Evolutionary conservation across 2,888 invertebrate genomes (phyloP).

Genomic region (Sphecodes monilicornis): DNA sequence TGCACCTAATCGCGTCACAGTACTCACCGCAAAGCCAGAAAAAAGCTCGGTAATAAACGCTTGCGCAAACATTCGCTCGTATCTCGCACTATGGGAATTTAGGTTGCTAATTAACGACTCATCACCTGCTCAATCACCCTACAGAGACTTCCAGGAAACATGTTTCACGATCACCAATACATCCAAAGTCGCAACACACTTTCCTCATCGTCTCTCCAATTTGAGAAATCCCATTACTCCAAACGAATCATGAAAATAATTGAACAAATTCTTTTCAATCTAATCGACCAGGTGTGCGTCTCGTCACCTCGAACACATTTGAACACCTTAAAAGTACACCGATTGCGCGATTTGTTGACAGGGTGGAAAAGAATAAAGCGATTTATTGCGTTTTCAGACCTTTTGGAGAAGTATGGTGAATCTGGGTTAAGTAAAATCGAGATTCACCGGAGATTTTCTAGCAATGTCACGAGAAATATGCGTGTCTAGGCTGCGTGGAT

Average conservation of each 20-base stretch:
- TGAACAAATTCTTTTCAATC: neutral
- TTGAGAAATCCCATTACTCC: neutral
- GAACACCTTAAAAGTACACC: neutral
- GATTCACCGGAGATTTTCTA: neutral
- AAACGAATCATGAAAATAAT: neutral
- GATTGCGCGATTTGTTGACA: neutral
- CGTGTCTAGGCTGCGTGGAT: neutral
- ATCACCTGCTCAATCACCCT: neutral
- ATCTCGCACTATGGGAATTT: neutral
- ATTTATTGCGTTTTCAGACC: neutral
- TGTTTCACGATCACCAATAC: neutral
- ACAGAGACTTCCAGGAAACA: neutral
- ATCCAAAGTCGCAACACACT: neutral
- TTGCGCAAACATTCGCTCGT: neutral
- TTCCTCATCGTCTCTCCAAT: neutral
- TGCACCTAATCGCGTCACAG: neutral
- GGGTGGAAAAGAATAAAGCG: neutral
- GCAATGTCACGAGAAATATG: constrained; percentile 1
- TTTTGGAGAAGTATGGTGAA: neutral
- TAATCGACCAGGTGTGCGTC: neutral
- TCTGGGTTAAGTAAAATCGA: neutral
- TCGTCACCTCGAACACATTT: neutral
- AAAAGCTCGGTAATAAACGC: too few species aligned
- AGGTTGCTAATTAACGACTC: neutral
- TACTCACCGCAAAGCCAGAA: neutral